A percentile compares a stretch with the other conserved stretches of the same genome.
Conservation (phyloP, 2,888 invertebrate species). For the Orthosia incerta region DNA sequence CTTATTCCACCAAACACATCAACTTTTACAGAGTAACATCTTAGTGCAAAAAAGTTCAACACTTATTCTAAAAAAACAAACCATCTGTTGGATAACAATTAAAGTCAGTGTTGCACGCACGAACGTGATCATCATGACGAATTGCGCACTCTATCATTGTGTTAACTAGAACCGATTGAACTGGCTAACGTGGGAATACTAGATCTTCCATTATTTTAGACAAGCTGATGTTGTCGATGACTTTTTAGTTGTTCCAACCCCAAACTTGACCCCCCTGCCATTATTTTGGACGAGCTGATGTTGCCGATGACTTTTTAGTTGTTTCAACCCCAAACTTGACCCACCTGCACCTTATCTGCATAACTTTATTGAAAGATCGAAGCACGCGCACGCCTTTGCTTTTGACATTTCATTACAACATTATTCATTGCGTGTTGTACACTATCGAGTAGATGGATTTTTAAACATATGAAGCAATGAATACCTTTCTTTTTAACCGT, state of each 20-base stretch:
- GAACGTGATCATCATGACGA: slow-evolving; percentile 58
- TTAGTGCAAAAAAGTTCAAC: slow-evolving; percentile 6
- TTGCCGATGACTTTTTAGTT: too few species aligned
- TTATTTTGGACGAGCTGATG: slow-evolving; percentile 2
- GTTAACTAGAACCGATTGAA: slow-evolving; percentile 40
- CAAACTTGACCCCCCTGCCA: too few species aligned
- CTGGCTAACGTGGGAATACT: slow-evolving; percentile 57
- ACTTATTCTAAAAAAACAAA: slow-evolving; percentile 7
- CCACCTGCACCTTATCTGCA: too few species aligned
- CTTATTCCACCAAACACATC: not conserved
- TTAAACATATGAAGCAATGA: too few species aligned
- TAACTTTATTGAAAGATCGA: too few species aligned
- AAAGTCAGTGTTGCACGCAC: slow-evolving; percentile 55
- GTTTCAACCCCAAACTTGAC: not conserved
- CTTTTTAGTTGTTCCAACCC: not conserved
- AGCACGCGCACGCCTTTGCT: too few species aligned
- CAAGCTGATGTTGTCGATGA: not conserved
- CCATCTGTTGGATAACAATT: slow-evolving; percentile 45
- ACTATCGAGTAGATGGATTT: too few species aligned
- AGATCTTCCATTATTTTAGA: slow-evolving; percentile 17
- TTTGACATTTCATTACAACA: too few species aligned
- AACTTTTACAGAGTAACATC: slow-evolving; percentile 2
- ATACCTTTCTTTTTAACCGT: too few species aligned
- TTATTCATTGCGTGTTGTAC: too few species aligned
- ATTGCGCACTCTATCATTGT: slow-evolving; percentile 46